Percentiles rank a stretch among this genome's conserved stretches.
Evolutionary conservation across 2,888 invertebrate genomes (phyloP).

Genomic region (Pelosia muscerda): DNA sequence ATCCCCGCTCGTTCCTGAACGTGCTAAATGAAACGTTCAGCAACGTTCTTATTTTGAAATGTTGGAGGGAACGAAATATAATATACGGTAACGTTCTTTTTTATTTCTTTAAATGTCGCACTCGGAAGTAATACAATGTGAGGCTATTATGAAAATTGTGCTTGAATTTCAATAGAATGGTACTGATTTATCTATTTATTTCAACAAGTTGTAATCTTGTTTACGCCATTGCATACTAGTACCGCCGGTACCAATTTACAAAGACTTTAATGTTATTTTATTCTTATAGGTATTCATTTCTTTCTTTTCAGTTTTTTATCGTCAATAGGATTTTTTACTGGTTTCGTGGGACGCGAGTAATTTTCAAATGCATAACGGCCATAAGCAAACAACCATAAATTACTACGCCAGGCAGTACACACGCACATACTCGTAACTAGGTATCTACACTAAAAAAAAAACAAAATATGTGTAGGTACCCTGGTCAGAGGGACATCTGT

Average conservation of each 20-base stretch:
- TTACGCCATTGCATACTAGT: background rate
- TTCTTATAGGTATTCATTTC: too few relatives aligned
- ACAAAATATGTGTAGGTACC: too few relatives aligned
- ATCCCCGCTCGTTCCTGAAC: constrained; percentile 58
- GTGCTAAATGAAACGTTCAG: constrained; percentile 54
- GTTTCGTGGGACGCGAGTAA: too few relatives aligned
- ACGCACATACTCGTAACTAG: too few relatives aligned
- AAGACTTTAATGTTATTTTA: too few relatives aligned
- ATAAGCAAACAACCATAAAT: background rate
- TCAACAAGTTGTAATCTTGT: background rate
- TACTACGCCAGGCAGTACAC: background rate
- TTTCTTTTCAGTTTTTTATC: too few relatives aligned
- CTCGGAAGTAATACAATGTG: background rate
- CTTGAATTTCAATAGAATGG: background rate
- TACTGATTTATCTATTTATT: background rate
- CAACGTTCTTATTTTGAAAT: constrained; percentile 52
- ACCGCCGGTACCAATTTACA: too few relatives aligned
- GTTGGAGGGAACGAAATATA: constrained; percentile 35
- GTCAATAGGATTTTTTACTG: too few relatives aligned
- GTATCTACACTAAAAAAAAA: too few relatives aligned
- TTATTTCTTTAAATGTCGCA: constrained; percentile 21
- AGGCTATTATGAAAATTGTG: background rate
- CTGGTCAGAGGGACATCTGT: too few relatives aligned
- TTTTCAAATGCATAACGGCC: too few relatives aligned
- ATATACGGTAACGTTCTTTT: constrained; percentile 31